Evolutionary conservation across 37 sponge, comb jelly and placozoan genomes (phyloP).

Genomic region (Cladorhizidae sp.): DNA sequence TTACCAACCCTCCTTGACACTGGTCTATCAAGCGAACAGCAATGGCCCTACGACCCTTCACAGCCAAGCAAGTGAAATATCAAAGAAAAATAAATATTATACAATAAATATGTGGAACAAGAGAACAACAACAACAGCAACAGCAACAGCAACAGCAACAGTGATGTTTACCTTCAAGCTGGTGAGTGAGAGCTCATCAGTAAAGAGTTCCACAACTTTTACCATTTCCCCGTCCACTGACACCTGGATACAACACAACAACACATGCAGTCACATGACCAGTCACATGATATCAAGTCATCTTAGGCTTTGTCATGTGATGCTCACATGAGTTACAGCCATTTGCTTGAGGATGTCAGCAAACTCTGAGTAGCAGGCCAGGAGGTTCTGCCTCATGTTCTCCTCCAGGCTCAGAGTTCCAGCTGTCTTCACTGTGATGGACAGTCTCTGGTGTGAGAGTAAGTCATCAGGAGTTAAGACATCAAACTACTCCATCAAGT

Average conservation of each 20-base stretch:
- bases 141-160: background rate
- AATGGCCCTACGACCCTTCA: constrained; percentile 76
- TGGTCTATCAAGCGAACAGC: constrained; percentile 79
- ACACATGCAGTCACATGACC: background rate
- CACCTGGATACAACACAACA: constrained; percentile 37
- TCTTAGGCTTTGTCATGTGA: background rate
- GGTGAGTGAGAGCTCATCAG: constrained; percentile 67
- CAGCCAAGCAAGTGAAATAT: too few species aligned
- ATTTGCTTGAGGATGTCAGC: constrained; percentile 62
- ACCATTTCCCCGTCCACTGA: constrained; percentile 77
- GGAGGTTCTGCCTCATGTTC: constrained; percentile 78
- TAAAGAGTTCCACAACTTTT: constrained; percentile 51
- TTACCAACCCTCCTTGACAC: constrained; percentile 29
- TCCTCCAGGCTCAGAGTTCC: constrained; percentile 78
- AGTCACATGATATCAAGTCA: background rate
- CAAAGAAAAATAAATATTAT: background rate
- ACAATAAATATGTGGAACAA: background rate
- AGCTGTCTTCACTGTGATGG: constrained; percentile 65
- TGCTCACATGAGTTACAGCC: constrained; percentile 66
- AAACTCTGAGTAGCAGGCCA: constrained; percentile 76
- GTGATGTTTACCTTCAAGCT: constrained; percentile 68
- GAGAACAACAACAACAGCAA: background rate
- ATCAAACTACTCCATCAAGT: too few species aligned
- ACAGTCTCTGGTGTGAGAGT: constrained; percentile 2
- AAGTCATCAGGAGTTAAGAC: too few species aligned